A percentile compares a stretch with the other conserved stretches of the same genome.
phyloP scores from a whole-genome alignment of 2,797 vertebrate species.

The Acipenser transmontanus region DNA sequence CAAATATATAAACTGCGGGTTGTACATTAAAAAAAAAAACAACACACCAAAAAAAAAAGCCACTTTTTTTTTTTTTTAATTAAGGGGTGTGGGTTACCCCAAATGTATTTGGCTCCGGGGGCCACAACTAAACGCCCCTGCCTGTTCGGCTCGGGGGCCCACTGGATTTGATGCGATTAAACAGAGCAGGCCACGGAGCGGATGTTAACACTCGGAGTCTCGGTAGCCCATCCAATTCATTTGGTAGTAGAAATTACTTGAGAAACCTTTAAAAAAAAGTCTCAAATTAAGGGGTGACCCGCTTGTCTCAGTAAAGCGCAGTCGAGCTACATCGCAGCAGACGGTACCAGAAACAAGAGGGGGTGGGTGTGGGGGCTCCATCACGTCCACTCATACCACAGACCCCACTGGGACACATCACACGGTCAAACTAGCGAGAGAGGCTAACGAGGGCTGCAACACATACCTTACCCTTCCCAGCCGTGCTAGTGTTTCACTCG shows the following conservation, averaged over 20 bases:
- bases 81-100: conserved; percentile 40
- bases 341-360: background rate
- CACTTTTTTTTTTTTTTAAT: background rate
- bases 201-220: too few species aligned
- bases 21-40: too few species aligned
- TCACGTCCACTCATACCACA: conserved; percentile 14
- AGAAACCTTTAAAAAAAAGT: too few species aligned
- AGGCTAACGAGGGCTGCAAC: conserved; percentile 6
- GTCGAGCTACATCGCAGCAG: background rate
- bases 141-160: background rate
- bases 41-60: background rate
- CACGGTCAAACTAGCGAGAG: background rate
- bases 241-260: background rate
- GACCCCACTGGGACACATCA: background rate
- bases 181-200: background rate
- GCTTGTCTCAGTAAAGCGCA: background rate
- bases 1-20: too few species aligned
- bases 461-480: conserved; percentile 29
- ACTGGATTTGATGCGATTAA: conserved; percentile 40
- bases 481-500: conserved; percentile 15
- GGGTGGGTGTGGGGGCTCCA: background rate
- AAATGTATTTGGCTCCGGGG: conserved; percentile 5
- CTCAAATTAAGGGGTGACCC: background rate
- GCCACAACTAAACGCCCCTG: conserved; percentile 7
- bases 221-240: background rate